Evolutionary conservation across 2,888 invertebrate species (phyloP).

Genomic region (Amphiduros pacificus): DNA sequence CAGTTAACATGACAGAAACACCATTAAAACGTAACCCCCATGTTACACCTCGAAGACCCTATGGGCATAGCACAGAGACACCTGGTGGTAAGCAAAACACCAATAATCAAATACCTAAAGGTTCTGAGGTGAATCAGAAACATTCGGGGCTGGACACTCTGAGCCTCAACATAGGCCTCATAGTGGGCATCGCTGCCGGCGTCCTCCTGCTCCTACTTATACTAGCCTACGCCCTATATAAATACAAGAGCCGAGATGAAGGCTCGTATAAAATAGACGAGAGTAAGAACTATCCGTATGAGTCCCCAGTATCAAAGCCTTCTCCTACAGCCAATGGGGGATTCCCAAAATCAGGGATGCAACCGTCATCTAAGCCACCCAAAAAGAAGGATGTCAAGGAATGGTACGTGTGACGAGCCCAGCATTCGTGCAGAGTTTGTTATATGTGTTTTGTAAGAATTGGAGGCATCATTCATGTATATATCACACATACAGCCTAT

Average conservation of each 20-base stretch:
- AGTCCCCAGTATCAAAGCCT: conserved; percentile 42
- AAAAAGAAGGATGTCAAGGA: conserved; percentile 28
- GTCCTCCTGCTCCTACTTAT: conserved; percentile 83
- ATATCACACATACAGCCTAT: no score
- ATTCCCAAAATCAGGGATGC: conserved; percentile 17
- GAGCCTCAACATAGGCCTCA: conserved; percentile 62
- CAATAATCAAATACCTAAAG: conserved; percentile 4
- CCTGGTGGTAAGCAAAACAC: neutral
- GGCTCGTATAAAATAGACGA: conserved; percentile 93
- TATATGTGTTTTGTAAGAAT: no score
- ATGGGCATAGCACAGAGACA: conserved; percentile 3
- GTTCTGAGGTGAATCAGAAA: neutral
- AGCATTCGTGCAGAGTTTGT: no score
- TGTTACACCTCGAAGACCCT: neutral
- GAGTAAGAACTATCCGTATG: conserved; percentile 68
- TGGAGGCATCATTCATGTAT: no score
- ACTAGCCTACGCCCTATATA: conserved; percentile 71
- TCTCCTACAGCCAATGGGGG: conserved; percentile 43
- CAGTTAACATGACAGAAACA: conserved; percentile 23
- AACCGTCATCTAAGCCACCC: conserved; percentile 9
- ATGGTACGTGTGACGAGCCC: conserved; percentile 31
- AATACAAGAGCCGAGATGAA: conserved; percentile 69
- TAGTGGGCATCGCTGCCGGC: conserved; percentile 87
- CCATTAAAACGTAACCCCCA: conserved; percentile 6
- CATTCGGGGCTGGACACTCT: conserved; percentile 20